Evolutionary conservation across 2,888 invertebrate species (phyloP).

Genomic region (Lithophane ornitopus): DNA sequence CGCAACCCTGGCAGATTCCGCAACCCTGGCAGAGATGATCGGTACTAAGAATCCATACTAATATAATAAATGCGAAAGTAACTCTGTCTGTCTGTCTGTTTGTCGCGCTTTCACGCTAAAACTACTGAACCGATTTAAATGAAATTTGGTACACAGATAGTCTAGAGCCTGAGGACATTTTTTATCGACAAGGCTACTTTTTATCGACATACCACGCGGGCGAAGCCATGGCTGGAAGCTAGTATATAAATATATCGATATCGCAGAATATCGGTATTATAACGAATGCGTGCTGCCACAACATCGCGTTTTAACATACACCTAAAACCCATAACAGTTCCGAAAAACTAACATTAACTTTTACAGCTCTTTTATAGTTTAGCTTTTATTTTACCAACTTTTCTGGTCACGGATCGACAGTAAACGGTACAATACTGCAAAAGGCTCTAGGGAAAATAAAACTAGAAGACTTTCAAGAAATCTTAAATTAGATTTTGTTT

Average conservation of each 20-base stretch:
- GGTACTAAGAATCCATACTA: no score
- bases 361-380: slow-evolving; percentile 57
- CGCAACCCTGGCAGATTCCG: no score
- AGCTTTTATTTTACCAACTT: slow-evolving; percentile 57
- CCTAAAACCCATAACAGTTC: slow-evolving; percentile 34
- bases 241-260: background rate
- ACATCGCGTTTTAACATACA: slow-evolving; percentile 46
- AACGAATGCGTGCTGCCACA: slow-evolving; percentile 36
- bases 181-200: no score
- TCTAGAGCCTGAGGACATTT: no score
- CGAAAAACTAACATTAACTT: slow-evolving; percentile 60
- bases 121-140: no score
- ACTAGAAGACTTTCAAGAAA: slow-evolving; percentile 53
- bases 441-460: slow-evolving; percentile 55
- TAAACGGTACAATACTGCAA: slow-evolving; percentile 55
- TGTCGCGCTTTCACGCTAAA: no score
- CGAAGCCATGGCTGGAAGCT: no score
- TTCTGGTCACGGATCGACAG: slow-evolving; percentile 52
- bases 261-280: background rate
- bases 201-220: no score
- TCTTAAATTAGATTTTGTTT: slow-evolving; percentile 63
- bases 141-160: no score
- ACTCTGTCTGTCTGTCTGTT: no score
- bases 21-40: no score
- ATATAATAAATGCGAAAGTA: no score